Evolutionary conservation across 1,140 invertebrate genomes (phyloP), one percentile per base, ranked within the genome.

Genomic region (Yoshiicerus persimilis): DNA sequence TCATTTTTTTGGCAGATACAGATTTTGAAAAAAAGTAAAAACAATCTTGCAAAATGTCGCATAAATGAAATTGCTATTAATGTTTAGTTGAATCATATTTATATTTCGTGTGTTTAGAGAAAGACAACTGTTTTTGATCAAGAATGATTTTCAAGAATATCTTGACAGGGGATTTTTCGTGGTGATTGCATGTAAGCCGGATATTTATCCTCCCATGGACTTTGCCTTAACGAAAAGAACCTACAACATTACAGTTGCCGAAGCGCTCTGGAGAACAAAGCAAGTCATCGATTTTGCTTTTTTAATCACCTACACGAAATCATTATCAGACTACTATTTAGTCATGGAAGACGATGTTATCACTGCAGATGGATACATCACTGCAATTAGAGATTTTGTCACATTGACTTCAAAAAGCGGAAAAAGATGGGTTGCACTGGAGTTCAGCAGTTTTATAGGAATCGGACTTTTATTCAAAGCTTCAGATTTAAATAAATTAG

Each of bases 211-310:
- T 20, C 84, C 89, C 0, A 87, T 90, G 88, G 89, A 91, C 23
- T 88, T 89, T 84, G 89, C 87, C 10, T 30, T 84, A 64, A 80
- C 85, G 0, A 88, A 87, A 30, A 34, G 86, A 32, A 91, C 89
- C 4, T 91, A 87, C 66, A 88, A 89, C 80, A 89, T 90, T 62
- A 80, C 87, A 1, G 84, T 83, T 1, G 88, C 88, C 4, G 75
- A 89, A 20, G 87, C 90, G 0, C 30, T 66, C 10, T 91, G 90
- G 90, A 25, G 90, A 75, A 36, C 89, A 13, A 91, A 91, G 30
- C 90, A 91, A 90, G 89, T 89, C 1, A 87, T 91, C n/a, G 90
- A 91, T 66, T 91, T 89, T 84, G 87, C 87, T 9, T 91, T 89
- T 84, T 84, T 91, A 9, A 89, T 91, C 32, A 66, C 88, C 36